Base-by-base conservation (phyloP, 2,797 vertebrate species). In the Acanthurus lineatus region DNA sequence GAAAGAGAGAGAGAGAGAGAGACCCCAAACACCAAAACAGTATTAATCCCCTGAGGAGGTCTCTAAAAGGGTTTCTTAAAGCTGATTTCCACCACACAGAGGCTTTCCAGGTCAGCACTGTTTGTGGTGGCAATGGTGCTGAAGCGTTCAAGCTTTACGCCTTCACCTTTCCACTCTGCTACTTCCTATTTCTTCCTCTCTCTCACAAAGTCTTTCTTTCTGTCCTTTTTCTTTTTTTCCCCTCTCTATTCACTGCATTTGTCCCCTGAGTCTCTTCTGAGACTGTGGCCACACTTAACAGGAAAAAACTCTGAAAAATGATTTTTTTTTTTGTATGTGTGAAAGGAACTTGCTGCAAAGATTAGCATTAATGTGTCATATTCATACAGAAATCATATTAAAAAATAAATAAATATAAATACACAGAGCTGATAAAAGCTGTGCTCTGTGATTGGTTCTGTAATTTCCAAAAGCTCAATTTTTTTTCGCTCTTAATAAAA, bases 21-120 rank as follows among this genome's bases (percentile, higher is more conserved):
- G 65, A 85, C 77, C 76, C 86, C 69, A 87, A 91, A 90, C 90
- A 88, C 79, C 85, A 77, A 86, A 91, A 86, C 89, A 87, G 86
- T 73, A 82, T 89, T 88, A 90, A 91, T 91, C 88, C 86, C 82
- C 74, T 6, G 82, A 85, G 85, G 82, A 88, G 88, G 89, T 79
- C 89, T 89, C 80, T 91, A 89, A 92, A 89, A 89, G 89, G 89
- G 82, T 84, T 91, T 91, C 82, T 86, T 81, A 87, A 88, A 90
- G 88, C 89, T 91, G 82, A 88, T 91, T 91, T 89, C 86, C 84
- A 73, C 63, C 83, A 82, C 72, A 84, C 81, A 81, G 49, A 88
- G 74, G 73, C 81, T 91, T 90, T 91, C 79, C 88, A 90, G 93
- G 92, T 93, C 91, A 92, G 77, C 89, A 81, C 78, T 92, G 90